Percentiles rank a stretch among this genome's conserved stretches.
Evolutionary conservation across 2,888 invertebrate genomes (phyloP).

Genomic region (Lissonota sp.): DNA sequence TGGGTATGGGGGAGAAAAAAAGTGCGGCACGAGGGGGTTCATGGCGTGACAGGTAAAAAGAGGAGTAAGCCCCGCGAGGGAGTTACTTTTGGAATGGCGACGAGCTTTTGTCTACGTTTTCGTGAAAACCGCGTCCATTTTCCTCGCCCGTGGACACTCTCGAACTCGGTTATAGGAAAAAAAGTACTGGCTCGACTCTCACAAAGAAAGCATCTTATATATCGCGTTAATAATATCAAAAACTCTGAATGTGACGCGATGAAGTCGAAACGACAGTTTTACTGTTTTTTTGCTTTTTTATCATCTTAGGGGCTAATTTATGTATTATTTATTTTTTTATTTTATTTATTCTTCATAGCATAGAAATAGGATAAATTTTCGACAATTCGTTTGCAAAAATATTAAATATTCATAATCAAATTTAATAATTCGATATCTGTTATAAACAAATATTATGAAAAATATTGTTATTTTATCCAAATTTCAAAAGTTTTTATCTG

Average conservation of each 20-base stretch:
- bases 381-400: too few species aligned
- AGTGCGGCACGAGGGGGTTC: slow-evolving; percentile 1
- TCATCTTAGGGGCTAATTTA: too few species aligned
- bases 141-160: not conserved
- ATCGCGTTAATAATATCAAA: too few species aligned
- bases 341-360: too few species aligned
- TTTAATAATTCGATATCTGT: too few species aligned
- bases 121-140: slow-evolving; percentile 36
- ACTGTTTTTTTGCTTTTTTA: too few species aligned
- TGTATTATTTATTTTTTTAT: too few species aligned
- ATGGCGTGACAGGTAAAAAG: slow-evolving; percentile 42
- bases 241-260: too few species aligned
- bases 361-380: too few species aligned
- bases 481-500: slow-evolving; percentile 1
- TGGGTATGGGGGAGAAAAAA: slow-evolving; percentile 24
- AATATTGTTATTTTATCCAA: slow-evolving; percentile 1
- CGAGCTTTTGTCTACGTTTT: slow-evolving; percentile 63
- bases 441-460: too few species aligned
- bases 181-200: slow-evolving; percentile 32
- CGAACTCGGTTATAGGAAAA: slow-evolving; percentile 20
- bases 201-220: slow-evolving; percentile 21
- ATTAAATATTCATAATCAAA: too few species aligned
- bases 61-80: slow-evolving; percentile 56
- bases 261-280: too few species aligned
- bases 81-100: slow-evolving; percentile 66